These are phyloP conservation scores for Cirrhinus mrigala DNA, from an alignment of 2,797 vertebrate species.

Conservation along the genomic window DNA sequence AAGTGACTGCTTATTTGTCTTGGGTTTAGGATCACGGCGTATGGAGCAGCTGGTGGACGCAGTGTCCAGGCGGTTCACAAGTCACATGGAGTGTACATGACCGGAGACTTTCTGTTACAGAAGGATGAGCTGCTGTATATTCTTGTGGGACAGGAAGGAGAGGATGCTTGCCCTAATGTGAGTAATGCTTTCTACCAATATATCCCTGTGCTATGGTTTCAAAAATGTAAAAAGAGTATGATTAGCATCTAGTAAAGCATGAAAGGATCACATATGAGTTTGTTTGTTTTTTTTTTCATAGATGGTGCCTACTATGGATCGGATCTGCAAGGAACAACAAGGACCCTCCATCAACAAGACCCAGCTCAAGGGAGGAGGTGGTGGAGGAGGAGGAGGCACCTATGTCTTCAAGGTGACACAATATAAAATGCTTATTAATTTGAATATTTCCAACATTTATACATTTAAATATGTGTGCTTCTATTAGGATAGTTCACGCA, in stretches of 20 bases:
- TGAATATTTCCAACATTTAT: not conserved
- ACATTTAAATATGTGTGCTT: not conserved
- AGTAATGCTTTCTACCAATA: conserved; percentile 68
- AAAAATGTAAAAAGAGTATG: not conserved
- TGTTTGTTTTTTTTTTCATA: conserved; percentile 61
- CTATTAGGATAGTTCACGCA: not conserved
- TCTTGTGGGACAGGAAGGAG: conserved; percentile 94
- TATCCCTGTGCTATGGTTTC: not conserved
- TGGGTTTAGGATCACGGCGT: conserved; percentile 87
- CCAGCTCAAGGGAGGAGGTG: conserved; percentile 89
- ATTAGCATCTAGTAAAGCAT: not conserved
- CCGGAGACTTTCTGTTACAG: conserved; percentile 89
- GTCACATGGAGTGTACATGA: conserved; percentile 89
- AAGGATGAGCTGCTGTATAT: conserved; percentile 88
- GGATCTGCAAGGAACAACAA: conserved; percentile 91
- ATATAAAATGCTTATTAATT: not conserved
- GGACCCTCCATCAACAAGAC: conserved; percentile 90
- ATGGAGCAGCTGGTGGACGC: conserved; percentile 93
- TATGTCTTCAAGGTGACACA: conserved; percentile 94
- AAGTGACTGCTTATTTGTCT: conserved; percentile 15
- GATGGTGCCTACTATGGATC: conserved; percentile 86
- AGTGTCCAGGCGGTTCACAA: conserved; percentile 88
- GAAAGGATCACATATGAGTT: not conserved
- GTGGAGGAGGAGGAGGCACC: conserved; percentile 93
- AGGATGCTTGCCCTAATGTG: conserved; percentile 94